Evolutionary conservation across 2,113 vertebrate species (phyloP).

Genomic region (Microtus richardsoni): DNA sequence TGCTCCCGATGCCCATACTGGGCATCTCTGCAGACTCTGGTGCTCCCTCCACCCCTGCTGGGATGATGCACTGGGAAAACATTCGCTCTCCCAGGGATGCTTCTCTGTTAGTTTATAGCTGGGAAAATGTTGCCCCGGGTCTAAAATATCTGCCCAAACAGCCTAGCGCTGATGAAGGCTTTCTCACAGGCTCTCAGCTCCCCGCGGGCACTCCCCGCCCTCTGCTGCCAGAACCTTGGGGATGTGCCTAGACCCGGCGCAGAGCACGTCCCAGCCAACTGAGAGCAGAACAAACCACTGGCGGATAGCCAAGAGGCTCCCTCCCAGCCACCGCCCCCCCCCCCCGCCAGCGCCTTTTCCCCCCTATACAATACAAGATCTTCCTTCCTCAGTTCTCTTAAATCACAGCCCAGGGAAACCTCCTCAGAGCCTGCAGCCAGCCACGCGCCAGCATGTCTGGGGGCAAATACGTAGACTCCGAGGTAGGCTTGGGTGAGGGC

Average conservation of each 20-base stretch:
- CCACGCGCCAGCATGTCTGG: slow-evolving; percentile 93
- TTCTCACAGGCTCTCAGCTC: not conserved
- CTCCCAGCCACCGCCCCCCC: slow-evolving; percentile 83
- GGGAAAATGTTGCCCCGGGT: slow-evolving; percentile 67
- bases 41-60: not conserved
- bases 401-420: slow-evolving; percentile 80
- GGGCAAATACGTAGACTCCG: slow-evolving; percentile 93
- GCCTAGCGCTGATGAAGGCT: not conserved
- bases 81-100: not conserved
- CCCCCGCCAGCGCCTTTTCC: slow-evolving; percentile 44
- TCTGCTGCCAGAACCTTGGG: slow-evolving; percentile 71
- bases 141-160: slow-evolving; percentile 62
- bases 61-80: slow-evolving; percentile 59
- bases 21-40: not conserved
- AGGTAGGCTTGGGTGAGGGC: slow-evolving; percentile 85
- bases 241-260: slow-evolving; percentile 79
- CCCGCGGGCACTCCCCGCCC: slow-evolving; percentile 64
- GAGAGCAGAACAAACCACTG: slow-evolving; percentile 83
- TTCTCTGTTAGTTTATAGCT: slow-evolving; percentile 12
- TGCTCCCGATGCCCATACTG: not conserved
- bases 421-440: slow-evolving; percentile 80
- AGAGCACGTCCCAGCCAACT: slow-evolving; percentile 76
- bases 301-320: slow-evolving; percentile 82
- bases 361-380: slow-evolving; percentile 80
- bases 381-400: slow-evolving; percentile 85